phyloP scores from a whole-genome alignment of 2,113 vertebrate species.

The Sigmodon hispidus region DNA sequence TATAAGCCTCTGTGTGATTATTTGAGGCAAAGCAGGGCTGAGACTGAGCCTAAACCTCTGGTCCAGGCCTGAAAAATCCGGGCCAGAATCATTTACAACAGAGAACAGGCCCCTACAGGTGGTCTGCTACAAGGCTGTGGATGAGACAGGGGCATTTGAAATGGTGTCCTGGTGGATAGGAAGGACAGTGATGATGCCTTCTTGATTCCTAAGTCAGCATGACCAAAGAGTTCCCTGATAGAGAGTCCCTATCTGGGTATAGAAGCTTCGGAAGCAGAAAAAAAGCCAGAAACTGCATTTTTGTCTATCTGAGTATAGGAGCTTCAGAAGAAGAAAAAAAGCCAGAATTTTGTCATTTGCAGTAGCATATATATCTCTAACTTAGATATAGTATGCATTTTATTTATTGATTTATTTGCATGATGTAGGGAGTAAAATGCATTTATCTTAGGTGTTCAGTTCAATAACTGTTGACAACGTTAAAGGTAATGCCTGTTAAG shows the following conservation, averaged over 20 bases:
- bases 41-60: too few species aligned
- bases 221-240: background rate
- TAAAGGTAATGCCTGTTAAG: background rate
- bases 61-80: too few species aligned
- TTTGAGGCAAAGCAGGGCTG: too few species aligned
- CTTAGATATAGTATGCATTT: background rate
- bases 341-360: background rate
- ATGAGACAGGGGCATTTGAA: background rate
- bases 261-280: constrained; percentile 10
- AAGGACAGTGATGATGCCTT: background rate
- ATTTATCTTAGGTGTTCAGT: background rate
- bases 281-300: background rate
- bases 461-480: background rate
- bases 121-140: background rate
- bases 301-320: background rate
- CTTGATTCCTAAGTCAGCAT: background rate
- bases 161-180: background rate
- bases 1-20: too few species aligned
- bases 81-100: too few species aligned
- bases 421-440: background rate
- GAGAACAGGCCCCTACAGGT: background rate
- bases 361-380: background rate
- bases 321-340: constrained; percentile 16
- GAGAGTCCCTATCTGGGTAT: background rate
- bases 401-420: background rate